phyloP scores from a whole-genome alignment of 2,888 invertebrate species.

The Mesorhabditis belari region DNA sequence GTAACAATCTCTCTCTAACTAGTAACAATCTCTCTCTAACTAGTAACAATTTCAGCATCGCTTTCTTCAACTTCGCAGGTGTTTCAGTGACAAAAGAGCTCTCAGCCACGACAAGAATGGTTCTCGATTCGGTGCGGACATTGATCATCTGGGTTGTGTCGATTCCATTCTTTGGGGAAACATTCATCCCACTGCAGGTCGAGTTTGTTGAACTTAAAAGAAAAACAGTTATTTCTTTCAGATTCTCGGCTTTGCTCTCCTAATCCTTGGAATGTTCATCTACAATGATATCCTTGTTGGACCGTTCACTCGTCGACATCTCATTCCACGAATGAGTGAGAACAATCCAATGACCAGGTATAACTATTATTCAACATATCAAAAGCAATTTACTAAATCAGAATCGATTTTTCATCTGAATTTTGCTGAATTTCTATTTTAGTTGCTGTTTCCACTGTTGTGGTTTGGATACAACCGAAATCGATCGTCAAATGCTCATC shows the following conservation, averaged over 20 bases:
- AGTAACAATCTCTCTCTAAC: too few species aligned
- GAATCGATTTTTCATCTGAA: too few species aligned
- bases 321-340: conserved; percentile 24
- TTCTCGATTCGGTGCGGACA: conserved; percentile 79
- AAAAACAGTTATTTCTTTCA: conserved; percentile 21
- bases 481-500: conserved; percentile 18
- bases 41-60: conserved; percentile 71
- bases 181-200: conserved; percentile 60
- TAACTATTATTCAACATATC: conserved; percentile 2
- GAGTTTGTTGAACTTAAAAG: background rate
- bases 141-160: conserved; percentile 82
- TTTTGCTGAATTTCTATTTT: conserved; percentile 4
- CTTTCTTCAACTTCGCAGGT: conserved; percentile 86
- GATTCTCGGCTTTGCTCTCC: conserved; percentile 68
- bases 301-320: conserved; percentile 40
- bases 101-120: conserved; percentile 83
- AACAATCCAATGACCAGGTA: background rate
- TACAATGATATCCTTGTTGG: conserved; percentile 61
- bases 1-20: too few species aligned
- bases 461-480: conserved; percentile 22
- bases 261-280: conserved; percentile 73
- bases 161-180: conserved; percentile 70
- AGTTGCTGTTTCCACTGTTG: conserved; percentile 35
- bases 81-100: conserved; percentile 86
- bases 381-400: too few species aligned